phyloP scores from a whole-genome alignment of 2,888 invertebrate species.

The Synergus japonicus region DNA sequence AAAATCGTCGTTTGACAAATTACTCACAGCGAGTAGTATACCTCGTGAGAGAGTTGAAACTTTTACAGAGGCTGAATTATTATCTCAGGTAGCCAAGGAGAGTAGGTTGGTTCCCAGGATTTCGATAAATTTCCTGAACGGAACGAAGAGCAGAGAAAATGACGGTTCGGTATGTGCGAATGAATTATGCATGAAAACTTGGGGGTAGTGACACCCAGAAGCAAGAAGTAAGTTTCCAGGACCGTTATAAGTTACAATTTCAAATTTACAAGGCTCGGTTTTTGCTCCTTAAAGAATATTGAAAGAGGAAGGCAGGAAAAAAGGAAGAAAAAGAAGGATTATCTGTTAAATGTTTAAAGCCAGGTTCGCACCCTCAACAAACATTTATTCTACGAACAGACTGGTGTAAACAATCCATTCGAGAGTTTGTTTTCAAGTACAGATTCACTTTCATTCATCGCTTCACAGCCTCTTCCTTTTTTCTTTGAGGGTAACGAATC shows the following conservation, averaged over 20 bases:
- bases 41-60: constrained; percentile 39
- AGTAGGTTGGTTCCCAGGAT: constrained; percentile 33
- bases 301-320: background rate
- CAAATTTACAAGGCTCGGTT: background rate
- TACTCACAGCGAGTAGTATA: background rate
- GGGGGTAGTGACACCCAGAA: constrained; percentile 45
- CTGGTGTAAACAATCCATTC: constrained; percentile 20
- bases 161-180: constrained; percentile 61
- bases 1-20: background rate
- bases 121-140: constrained; percentile 52
- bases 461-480: background rate
- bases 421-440: constrained; percentile 23
- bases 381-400: constrained; percentile 21
- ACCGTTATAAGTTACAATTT: constrained; percentile 29
- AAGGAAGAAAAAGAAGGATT: background rate
- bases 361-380: constrained; percentile 1
- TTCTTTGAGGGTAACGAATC: background rate
- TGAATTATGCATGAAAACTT: constrained; percentile 68
- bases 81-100: constrained; percentile 34
- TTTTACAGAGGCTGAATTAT: constrained; percentile 32
- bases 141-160: constrained; percentile 52
- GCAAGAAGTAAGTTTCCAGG: background rate
- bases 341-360: background rate
- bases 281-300: background rate
- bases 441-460: constrained; percentile 38